Percentiles rank a stretch among this genome's conserved stretches.
phyloP scores from a whole-genome alignment of 2,113 vertebrate genomes.

The Tetrax tetrax region DNA sequence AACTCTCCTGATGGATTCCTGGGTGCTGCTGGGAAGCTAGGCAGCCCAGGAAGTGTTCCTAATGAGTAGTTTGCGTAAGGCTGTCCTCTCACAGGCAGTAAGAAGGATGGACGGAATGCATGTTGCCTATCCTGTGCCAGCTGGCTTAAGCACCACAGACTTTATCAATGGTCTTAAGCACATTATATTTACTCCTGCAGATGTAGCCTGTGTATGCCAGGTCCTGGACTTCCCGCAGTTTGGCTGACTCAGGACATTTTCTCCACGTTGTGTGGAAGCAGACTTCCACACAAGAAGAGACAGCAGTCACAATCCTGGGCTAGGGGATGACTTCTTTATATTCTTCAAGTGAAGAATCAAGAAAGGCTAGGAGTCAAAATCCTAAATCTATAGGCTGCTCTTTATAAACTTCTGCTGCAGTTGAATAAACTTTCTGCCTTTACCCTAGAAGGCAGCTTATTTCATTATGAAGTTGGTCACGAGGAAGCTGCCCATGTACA shows the following conservation, averaged over 20 bases:
- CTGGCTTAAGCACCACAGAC: constrained; percentile 8
- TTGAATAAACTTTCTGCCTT: neutral
- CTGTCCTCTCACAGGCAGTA: neutral
- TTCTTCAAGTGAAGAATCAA: neutral
- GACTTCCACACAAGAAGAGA: neutral
- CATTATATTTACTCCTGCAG: neutral
- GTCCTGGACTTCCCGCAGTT: neutral
- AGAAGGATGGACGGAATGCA: neutral
- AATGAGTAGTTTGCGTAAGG: neutral
- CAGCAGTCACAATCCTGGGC: neutral
- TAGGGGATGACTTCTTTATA: neutral
- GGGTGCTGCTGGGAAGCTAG: neutral
- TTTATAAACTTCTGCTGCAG: neutral
- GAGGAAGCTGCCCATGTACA: neutral
- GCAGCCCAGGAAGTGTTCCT: constrained; percentile 5
- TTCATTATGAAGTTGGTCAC: neutral
- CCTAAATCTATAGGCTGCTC: neutral
- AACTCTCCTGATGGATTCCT: neutral
- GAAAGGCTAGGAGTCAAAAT: neutral
- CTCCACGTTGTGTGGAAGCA: too few species aligned
- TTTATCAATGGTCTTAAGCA: neutral
- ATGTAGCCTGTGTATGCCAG: neutral
- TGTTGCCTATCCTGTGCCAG: neutral
- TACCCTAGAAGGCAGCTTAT: neutral
- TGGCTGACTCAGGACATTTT: neutral